Evolutionary conservation across 2,113 vertebrate species (phyloP).

Genomic region (Maccullochella peelii): DNA sequence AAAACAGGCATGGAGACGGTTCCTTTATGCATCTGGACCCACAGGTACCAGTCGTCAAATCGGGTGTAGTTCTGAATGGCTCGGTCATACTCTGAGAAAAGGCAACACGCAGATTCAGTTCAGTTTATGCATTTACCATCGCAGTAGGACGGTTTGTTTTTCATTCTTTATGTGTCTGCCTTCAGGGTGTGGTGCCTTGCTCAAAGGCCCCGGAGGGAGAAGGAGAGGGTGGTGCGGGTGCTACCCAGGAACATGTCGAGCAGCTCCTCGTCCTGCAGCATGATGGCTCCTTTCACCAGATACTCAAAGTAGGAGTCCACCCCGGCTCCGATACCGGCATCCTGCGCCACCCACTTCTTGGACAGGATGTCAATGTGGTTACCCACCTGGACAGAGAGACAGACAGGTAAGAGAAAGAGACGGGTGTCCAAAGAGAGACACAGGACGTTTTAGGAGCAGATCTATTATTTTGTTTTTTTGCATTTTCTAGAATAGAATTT

Average conservation of each 20-base stretch:
- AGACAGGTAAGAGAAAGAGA: background rate
- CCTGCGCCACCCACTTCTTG: slow-evolving; percentile 97
- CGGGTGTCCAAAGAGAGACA: background rate
- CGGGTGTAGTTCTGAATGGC: slow-evolving; percentile 97
- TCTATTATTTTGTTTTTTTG: too few relatives aligned
- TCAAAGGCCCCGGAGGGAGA: background rate
- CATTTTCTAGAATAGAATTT: background rate
- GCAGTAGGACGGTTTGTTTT: background rate
- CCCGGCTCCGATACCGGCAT: slow-evolving; percentile 95
- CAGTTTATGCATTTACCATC: too few relatives aligned
- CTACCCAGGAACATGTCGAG: slow-evolving; percentile 94
- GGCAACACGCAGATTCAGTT: background rate
- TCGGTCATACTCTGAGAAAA: slow-evolving; percentile 89
- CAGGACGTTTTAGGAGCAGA: too few relatives aligned
- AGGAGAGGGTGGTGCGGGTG: background rate
- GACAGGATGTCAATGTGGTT: slow-evolving; percentile 97
- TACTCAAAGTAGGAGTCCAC: slow-evolving; percentile 99
- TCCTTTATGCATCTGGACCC: slow-evolving; percentile 99
- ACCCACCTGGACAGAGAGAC: slow-evolving; percentile 87
- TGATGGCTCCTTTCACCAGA: slow-evolving; percentile 95
- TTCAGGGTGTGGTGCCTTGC: background rate
- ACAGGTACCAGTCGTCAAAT: slow-evolving; percentile 99
- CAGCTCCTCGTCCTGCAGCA: slow-evolving; percentile 94
- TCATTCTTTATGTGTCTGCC: too few relatives aligned
- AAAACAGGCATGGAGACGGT: slow-evolving; percentile 98